These are phyloP conservation scores for Caenorhabditis tropicalis DNA, from an alignment of 1,140 invertebrate genomes.

Conservation along the genomic window DNA sequence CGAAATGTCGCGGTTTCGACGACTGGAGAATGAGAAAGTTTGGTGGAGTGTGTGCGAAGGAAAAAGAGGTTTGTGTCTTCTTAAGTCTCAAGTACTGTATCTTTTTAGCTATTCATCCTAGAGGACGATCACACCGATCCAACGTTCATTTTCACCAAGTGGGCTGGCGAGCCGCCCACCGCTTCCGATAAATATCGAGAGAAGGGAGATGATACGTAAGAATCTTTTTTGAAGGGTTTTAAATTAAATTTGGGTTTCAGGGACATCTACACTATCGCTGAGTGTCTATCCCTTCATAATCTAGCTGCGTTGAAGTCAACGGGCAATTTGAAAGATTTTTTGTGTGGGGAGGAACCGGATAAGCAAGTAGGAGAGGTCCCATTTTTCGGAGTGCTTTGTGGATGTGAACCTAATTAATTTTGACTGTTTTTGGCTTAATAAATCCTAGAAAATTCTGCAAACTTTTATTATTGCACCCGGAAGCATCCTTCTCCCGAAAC, in stretches of 20 bases:
- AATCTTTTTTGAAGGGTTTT: too few species aligned
- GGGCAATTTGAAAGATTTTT: constrained; percentile 1
- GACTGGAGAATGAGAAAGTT: constrained; percentile 34
- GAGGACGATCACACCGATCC: constrained; percentile 30
- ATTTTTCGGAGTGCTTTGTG: constrained; percentile 40
- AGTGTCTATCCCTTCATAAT: constrained; percentile 10
- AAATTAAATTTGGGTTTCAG: too few species aligned
- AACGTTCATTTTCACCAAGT: constrained; percentile 3
- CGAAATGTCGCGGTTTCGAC: not conserved
- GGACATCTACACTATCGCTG: constrained; percentile 2
- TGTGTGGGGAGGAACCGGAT: constrained; percentile 15
- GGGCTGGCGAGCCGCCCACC: constrained; percentile 21
- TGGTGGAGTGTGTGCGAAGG: constrained; percentile 10
- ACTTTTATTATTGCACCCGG: too few species aligned
- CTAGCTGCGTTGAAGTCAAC: not conserved
- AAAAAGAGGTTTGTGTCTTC: not conserved
- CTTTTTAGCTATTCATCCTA: constrained; percentile 11
- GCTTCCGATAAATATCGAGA: constrained; percentile 11
- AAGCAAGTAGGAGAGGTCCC: not conserved
- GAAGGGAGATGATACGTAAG: constrained; percentile 8
- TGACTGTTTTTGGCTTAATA: not conserved
- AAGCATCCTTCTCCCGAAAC: too few species aligned
- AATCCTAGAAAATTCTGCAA: too few species aligned
- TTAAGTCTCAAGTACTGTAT: not conserved
- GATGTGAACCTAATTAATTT: not conserved